Evolutionary conservation across 2,797 vertebrate species (phyloP), one percentile per base, ranked within the genome.

Genomic region (Cyprinodon diabolis): DNA sequence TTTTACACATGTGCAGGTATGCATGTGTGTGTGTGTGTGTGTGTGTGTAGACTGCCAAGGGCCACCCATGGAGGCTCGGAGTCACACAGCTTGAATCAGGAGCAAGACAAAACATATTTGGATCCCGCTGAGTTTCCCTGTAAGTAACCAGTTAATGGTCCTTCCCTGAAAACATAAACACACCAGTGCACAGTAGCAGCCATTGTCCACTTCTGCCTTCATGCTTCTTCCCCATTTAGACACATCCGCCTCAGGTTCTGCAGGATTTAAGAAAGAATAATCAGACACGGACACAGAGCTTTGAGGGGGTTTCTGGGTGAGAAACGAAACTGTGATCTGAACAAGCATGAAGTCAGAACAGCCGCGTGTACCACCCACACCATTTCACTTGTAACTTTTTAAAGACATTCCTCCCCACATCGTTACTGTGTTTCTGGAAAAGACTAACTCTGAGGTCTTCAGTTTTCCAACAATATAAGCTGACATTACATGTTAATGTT

Each of bases 41-140:
- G 11, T 71, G 63, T 66, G 62, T 54, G 63, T 66, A n/a, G 49
- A 75, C 17, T 67, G 21, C 0, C 58, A 63, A 1, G 8, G 92
- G 81, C 93, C 93, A 94, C 91, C 92, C 92, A 93, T 91, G 91
- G 85, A 84, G 92, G 67, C 55, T 88, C 84, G 52, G 74, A 91
- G 75, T 65, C 85, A 87, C 88, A 85, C 91, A 87, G 88, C 86
- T 87, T 90, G 87, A 90, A 89, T 90, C 89, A 87, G 90, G 89
- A 89, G 83, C 71, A 60, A 86, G 84, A 92, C 92, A 91, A 91
- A 92, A 91, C 82, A 74, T 86, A 84, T 87, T n/a, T 74, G 79
- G 81, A 79, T 77, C 91, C 88, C 3, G 72, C 91, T 80, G 92
- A 84, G 84, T 57, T 85, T 82, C 83, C 79, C 88, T 84, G 84